Conservation (phyloP, 2,113 vertebrate genomes). For the Trochalopteron elliotii region DNA sequence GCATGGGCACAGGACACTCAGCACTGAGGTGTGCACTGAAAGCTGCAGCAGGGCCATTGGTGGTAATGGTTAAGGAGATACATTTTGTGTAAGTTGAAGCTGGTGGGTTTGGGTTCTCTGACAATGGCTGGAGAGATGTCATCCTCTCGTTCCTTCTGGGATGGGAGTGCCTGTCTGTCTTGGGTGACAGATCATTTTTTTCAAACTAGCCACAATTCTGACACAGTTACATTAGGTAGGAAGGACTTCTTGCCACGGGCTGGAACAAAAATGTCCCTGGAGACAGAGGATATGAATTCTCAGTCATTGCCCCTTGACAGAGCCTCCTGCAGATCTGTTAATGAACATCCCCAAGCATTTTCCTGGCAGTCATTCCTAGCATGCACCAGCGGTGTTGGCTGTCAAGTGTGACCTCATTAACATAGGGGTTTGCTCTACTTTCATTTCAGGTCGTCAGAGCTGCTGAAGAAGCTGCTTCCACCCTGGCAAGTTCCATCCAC, state of each 20-base stretch:
- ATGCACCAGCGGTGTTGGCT: neutral
- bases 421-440: neutral
- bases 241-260: neutral
- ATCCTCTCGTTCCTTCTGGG: neutral
- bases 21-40: neutral
- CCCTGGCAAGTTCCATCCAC: constrained; percentile 92
- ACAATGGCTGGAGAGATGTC: neutral
- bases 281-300: neutral
- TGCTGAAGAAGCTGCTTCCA: constrained; percentile 94
- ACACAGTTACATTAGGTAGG: neutral
- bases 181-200: neutral
- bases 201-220: neutral
- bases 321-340: neutral
- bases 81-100: neutral
- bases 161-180: neutral
- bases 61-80: neutral
- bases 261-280: neutral
- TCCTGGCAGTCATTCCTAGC: neutral
- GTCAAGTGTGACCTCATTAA: neutral
- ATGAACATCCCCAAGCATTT: neutral
- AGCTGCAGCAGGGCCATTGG: rapidly evolving
- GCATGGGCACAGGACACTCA: neutral
- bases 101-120: neutral
- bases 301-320: rapidly evolving
- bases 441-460: constrained; percentile 90